These are phyloP conservation scores for Caerostris darwini DNA, from an alignment of 1,140 invertebrate species.

Conservation along the genomic window DNA sequence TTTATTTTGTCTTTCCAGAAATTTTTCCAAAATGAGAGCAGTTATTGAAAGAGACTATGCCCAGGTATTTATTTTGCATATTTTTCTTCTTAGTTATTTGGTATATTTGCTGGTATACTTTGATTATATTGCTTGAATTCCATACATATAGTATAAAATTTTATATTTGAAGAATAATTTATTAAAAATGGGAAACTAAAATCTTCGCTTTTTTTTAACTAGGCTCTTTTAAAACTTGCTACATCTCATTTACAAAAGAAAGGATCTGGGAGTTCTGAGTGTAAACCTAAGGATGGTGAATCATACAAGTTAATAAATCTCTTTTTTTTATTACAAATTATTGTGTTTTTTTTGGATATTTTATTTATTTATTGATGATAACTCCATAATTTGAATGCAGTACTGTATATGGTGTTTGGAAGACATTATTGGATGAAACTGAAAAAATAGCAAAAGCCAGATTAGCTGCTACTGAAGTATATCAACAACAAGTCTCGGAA, in stretches of 20 bases:
- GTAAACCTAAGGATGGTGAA: slow-evolving; percentile 77
- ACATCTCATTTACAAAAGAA: slow-evolving; percentile 95
- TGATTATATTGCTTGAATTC: too few species aligned
- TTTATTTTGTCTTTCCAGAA: slow-evolving; percentile 84
- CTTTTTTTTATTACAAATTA: background rate
- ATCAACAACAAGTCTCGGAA: slow-evolving; percentile 95
- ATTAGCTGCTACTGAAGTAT: slow-evolving; percentile 94
- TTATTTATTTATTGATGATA: background rate
- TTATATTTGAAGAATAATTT: too few species aligned
- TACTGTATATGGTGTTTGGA: slow-evolving; percentile 98
- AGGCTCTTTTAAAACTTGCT: slow-evolving; percentile 94
- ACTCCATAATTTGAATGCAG: slow-evolving; percentile 82
- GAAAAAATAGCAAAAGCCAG: slow-evolving; percentile 95
- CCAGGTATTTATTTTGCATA: slow-evolving; percentile 86
- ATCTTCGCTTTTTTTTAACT: slow-evolving; percentile 80
- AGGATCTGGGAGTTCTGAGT: slow-evolving; percentile 93
- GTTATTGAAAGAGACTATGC: slow-evolving; percentile 97
- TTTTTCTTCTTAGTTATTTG: too few species aligned
- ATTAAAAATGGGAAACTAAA: background rate
- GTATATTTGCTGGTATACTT: too few species aligned
- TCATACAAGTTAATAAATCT: slow-evolving; percentile 78
- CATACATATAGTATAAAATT: too few species aligned
- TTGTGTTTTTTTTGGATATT: background rate
- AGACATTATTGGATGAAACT: slow-evolving; percentile 95
- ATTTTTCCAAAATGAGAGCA: slow-evolving; percentile 94